Evolutionary conservation across 2,113 vertebrate genomes (phyloP), one percentile per base, ranked within the genome.

Genomic region (Lucifuga dentata): DNA sequence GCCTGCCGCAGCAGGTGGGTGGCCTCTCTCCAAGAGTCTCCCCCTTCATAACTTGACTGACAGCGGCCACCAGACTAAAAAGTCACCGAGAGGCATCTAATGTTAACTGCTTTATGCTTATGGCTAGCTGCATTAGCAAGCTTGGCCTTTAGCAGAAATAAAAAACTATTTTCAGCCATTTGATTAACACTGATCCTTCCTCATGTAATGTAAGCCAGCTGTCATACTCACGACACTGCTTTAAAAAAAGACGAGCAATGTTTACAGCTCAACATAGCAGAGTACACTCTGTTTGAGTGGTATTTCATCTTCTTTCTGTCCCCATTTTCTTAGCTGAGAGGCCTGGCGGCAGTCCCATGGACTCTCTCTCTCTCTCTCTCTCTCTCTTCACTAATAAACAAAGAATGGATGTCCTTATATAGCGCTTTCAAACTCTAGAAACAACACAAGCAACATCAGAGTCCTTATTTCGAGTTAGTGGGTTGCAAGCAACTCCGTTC

Each of bases 401-500:
- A 85, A 90, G 84, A 83, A 86, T 61, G 73, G 78, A 86, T 91
- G 86, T 65, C 88, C 90, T 90, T 91, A 90, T 91, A 91, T 91
- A 92, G 88, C 65, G 72, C 63, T 81, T 69, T 84, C 73, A 73
- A 80, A 73, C 76, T 68, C 63, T 19, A 57, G 60, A 60, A 79
- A 56, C 65, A 81, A 73, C 43, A 74, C 55, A 33, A 74, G 74
- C 66, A 51, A 44, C 76, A 80, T 78, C 72, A 55, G 48, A 61
- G 76, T 63, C 63, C 59, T 16, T 7, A 5, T 29, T 29, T 29
- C n/a, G n/a, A n/a, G n/a, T 29, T 29, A 29, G 51, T 69, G 76
- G 50, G 50, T 15, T 33, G 16, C 19, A 35, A 35, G 71, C 29
- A 20, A 51, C 51, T 8, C 33, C 24, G 43, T 61, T 72, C 24